A percentile compares a stretch with the other conserved stretches of the same genome.
Evolutionary conservation across 2,113 vertebrate species (phyloP).

Genomic region (Tretioscincus oriximinensis): DNA sequence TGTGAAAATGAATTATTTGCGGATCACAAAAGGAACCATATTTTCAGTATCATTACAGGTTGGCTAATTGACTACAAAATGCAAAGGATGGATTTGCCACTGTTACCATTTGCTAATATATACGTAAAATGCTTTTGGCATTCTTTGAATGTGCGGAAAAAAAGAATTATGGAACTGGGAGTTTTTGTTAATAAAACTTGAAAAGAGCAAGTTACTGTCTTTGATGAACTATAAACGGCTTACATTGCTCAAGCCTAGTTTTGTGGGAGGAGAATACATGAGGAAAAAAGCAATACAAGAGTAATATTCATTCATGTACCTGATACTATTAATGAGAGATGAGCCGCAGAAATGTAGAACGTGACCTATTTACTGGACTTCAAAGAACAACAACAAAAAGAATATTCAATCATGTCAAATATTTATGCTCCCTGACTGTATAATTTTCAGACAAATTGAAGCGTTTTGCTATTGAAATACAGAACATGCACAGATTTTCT

Average conservation of each 20-base stretch:
- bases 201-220: constrained; percentile 67
- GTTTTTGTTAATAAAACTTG: constrained; percentile 68
- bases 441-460: constrained; percentile 42
- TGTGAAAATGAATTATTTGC: constrained; percentile 64
- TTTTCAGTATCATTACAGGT: constrained; percentile 63
- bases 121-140: constrained; percentile 60
- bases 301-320: constrained; percentile 41
- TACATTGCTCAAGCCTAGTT: constrained; percentile 44
- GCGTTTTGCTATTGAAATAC: constrained; percentile 49
- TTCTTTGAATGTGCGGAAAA: constrained; percentile 62
- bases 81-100: constrained; percentile 52
- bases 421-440: constrained; percentile 52
- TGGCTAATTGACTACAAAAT: constrained; percentile 61
- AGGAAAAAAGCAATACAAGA: constrained; percentile 52
- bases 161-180: constrained; percentile 59
- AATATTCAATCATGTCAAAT: constrained; percentile 36
- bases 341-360: constrained; percentile 48
- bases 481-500: not conserved
- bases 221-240: constrained; percentile 59
- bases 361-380: constrained; percentile 24
- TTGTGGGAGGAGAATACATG: constrained; percentile 47
- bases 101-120: constrained; percentile 65
- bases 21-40: constrained; percentile 63
- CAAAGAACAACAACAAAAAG: constrained; percentile 46
- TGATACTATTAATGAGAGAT: constrained; percentile 58